These are phyloP conservation scores for Agrotis puta DNA, from an alignment of 2,888 invertebrate genomes.

Conservation along the genomic window DNA sequence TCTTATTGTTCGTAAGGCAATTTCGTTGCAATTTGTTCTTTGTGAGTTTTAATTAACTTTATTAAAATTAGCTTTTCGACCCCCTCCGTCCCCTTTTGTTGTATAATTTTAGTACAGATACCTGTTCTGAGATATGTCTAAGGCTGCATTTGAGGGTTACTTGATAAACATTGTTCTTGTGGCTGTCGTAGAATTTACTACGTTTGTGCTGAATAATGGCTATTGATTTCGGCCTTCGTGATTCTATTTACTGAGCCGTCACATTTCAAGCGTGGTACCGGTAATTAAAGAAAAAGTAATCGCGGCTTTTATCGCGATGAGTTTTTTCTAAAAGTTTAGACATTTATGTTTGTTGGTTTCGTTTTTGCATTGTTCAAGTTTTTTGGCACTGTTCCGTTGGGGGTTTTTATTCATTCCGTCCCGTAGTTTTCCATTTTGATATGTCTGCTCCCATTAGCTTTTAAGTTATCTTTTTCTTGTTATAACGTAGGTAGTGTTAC, in stretches of 20 bases:
- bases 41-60: slow-evolving; percentile 15
- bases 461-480: slow-evolving; percentile 16
- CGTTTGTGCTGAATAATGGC: not conserved
- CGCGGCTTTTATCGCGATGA: slow-evolving; percentile 21
- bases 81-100: not conserved
- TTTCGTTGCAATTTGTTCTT: slow-evolving; percentile 28
- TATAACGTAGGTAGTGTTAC: not conserved
- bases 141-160: not conserved
- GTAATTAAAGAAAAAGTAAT: slow-evolving; percentile 31
- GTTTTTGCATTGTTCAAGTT: slow-evolving; percentile 50
- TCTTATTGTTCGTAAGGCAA: slow-evolving; percentile 22
- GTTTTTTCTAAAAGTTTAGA: slow-evolving; percentile 39
- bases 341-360: slow-evolving; percentile 35
- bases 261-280: not conserved
- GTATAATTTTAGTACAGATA: not conserved
- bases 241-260: not conserved
- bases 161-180: not conserved
- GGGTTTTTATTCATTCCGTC: slow-evolving; percentile 61
- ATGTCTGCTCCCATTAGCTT: slow-evolving; percentile 17
- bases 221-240: not conserved
- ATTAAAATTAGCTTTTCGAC: slow-evolving; percentile 8
- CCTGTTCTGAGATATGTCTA: not conserved
- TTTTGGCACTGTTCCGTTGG: slow-evolving; percentile 66
- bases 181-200: not conserved
- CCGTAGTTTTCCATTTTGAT: slow-evolving; percentile 31